Base-by-base conservation (phyloP, 2,797 vertebrate species). In the Coccyzus lansbergi region DNA sequence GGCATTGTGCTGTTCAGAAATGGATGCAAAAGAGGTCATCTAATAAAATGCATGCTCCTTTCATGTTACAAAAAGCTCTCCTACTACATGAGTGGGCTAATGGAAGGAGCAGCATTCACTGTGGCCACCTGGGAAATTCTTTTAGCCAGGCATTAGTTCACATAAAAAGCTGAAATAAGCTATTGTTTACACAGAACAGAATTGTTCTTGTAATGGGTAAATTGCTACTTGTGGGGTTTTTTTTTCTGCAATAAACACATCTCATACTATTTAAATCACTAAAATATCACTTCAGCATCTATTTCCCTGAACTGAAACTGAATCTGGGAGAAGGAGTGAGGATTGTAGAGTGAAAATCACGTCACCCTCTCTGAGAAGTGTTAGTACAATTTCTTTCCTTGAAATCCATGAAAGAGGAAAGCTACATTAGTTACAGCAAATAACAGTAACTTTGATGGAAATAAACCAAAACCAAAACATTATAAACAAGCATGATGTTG, bases 241-340 rank as follows among this genome's bases (percentile, higher is more conserved):
- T 49, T 68, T 83, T 75, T n/a, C 58, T 81, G 6, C n/a, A 58
- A 20, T 3, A 89, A 83, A 88, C 4, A 10, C 16, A 48, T 75
- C 62, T 78, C 53, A 86, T 80, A 42, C 40, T 88, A 63, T 91
- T 94, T 81, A 94, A 92, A 79, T 64, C 55, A 70, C 76, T 74
- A 80, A 93, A 86, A 84, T 51, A 71, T 81, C 72, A 82, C 42
- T 70, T 91, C 71, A 72, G 20, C 53, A 77, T 80, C 49, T 68
- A 64, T 92, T 88, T 92, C 17, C 21, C 53, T 70, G 67, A 92
- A 86, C 21, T 48, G 24, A 77, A 93, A 21, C n/a, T 88, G 52
- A 87, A 80, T 87, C 12, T 83, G 40, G 25, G 24, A 93, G 71
- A 80, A 86, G 86, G 56, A 74, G 25, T 51, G 65, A 72, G 14